Base-by-base conservation (phyloP, 2,113 vertebrate genomes). In the Herpetotheres cachinnans region DNA sequence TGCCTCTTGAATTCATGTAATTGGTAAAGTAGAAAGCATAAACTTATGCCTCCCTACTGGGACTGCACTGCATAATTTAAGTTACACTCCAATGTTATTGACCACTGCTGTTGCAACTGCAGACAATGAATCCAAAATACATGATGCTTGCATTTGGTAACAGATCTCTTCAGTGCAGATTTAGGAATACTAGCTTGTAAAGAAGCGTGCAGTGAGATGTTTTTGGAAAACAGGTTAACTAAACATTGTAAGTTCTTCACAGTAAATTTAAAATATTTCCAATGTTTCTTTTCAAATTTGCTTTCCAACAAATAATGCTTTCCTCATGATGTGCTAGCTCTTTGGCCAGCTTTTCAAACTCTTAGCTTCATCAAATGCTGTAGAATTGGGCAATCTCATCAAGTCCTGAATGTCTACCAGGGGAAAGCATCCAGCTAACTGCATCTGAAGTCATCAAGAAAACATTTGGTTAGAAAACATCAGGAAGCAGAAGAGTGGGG, bases 401-500 rank as follows among this genome's bases (percentile, higher is more conserved):
- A 78, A 78, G 20, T 70, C 26, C 19, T 73, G 30, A 56, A 56
- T 65, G 70, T 25, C 9, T 72, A 36, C 14, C 2, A 8, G 34
- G 13, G 13, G 5, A 61, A 5, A 56, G 4, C 15, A 36, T 27
- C 12, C 38, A 58, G 30, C 27, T 50, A 19, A 21, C 16, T 69
- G 24, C 38, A 44, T n/a, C 21, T 34, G 34, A 76, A 38, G 15
- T 56, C 38, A 73, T 30, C 26, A 78, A 47, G 42, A 74, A 63
- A 88, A 46, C 4, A 29, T 24, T 26, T 54, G 7, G 14, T 69
- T 77, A 69, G 44, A 65, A 73, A 62, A 16, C 6, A 21, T 21
- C 7, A 82, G 62, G 34, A 62, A 72, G 46, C 15, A 56, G 1
- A 59, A 30, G 15, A 70, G 30, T 0, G 0, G 16, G 4, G 5